Evolutionary conservation across 2,797 vertebrate species (phyloP).

Genomic region (Urocyon cinereoargenteus): DNA sequence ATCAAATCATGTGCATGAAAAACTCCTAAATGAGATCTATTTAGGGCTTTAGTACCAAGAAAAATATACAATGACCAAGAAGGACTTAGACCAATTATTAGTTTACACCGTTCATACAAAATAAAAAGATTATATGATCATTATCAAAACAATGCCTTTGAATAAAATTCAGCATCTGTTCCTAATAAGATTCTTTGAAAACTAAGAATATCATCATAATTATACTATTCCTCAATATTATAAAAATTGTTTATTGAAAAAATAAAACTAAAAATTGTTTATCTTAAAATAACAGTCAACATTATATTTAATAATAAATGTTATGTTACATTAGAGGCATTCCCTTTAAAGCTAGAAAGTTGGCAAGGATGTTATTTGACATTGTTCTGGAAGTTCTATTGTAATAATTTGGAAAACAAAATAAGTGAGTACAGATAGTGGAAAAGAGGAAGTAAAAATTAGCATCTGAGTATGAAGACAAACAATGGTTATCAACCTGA

Average conservation of each 20-base stretch:
- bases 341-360: background rate
- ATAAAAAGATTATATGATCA: background rate
- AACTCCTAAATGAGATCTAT: background rate
- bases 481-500: background rate
- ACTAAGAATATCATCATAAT: background rate
- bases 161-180: conserved; percentile 22
- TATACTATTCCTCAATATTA: background rate
- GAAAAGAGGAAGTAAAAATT: background rate
- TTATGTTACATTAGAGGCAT: background rate
- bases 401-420: background rate
- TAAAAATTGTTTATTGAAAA: background rate
- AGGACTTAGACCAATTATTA: conserved; percentile 29
- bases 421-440: background rate
- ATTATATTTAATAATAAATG: conserved; percentile 41
- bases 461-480: background rate
- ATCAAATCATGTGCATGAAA: background rate
- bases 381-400: conserved; percentile 15
- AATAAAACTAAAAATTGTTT: background rate
- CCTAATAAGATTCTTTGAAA: conserved; percentile 16
- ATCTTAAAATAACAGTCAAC: background rate
- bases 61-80: background rate
- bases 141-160: background rate
- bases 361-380: background rate
- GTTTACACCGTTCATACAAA: background rate
- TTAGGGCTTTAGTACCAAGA: background rate